phyloP scores from a whole-genome alignment of 2,797 vertebrate genomes.

The Diglossa cyanea region DNA sequence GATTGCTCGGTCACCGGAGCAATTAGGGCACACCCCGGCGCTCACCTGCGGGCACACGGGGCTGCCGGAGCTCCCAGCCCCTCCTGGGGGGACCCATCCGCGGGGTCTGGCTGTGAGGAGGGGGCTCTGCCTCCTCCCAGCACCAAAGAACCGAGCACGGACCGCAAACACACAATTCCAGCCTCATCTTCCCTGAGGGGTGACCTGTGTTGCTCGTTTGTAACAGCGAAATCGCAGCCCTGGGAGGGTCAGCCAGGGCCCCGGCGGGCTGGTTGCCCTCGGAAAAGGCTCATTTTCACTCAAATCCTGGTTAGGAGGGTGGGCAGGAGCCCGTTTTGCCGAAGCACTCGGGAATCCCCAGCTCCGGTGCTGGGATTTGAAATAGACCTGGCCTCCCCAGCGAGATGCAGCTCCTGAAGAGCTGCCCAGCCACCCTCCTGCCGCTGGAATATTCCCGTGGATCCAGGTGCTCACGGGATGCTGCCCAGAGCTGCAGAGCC shows the following conservation, averaged over 20 bases:
- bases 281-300: fast-evolving
- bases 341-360: fast-evolving
- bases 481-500: background rate
- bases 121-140: background rate
- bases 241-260: background rate
- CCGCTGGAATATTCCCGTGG: background rate
- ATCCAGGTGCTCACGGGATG: background rate
- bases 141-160: background rate
- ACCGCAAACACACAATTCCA: background rate
- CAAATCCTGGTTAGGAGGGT: background rate
- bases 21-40: background rate
- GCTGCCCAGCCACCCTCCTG: background rate
- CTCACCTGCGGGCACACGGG: background rate
- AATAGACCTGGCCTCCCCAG: background rate
- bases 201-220: background rate
- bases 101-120: background rate
- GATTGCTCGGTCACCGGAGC: background rate
- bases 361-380: background rate
- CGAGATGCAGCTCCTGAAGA: background rate
- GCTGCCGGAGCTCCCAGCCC: background rate
- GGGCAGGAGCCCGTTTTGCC: background rate
- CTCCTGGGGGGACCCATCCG: fast-evolving
- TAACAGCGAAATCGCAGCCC: background rate
- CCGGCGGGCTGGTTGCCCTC: fast-evolving
- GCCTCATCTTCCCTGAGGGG: background rate